A percentile compares a stretch with the other conserved stretches of the same genome.
Conservation (phyloP, 2,113 vertebrate species). For the Colossoma macropomum region DNA sequence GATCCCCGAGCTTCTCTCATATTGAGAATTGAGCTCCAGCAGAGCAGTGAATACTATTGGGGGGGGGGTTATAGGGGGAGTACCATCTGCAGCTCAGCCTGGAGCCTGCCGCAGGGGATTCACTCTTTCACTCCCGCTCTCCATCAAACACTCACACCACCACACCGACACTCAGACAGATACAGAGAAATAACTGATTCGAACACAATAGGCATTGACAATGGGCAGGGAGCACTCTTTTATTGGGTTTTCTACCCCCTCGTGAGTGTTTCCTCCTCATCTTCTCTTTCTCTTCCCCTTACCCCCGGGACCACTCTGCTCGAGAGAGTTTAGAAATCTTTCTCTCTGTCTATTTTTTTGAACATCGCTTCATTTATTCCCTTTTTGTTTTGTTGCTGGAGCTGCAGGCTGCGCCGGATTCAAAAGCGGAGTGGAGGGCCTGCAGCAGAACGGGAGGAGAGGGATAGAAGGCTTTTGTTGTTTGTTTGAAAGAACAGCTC, state of each 20-base stretch:
- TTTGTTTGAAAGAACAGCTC: constrained; percentile 69
- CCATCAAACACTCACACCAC: constrained; percentile 35
- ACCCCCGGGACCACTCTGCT: constrained; percentile 59
- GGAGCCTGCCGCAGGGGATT: constrained; percentile 27
- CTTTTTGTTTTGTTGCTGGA: constrained; percentile 68
- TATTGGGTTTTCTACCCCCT: neutral
- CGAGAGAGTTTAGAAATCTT: constrained; percentile 72
- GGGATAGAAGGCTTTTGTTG: constrained; percentile 70
- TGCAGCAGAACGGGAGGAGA: constrained; percentile 56
- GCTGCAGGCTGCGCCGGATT: constrained; percentile 66
- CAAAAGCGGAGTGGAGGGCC: constrained; percentile 65
- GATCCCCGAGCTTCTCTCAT: constrained; percentile 15
- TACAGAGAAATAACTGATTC: constrained; percentile 15
- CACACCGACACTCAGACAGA: constrained; percentile 3
- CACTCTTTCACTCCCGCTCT: constrained; percentile 12
- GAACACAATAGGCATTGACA: neutral
- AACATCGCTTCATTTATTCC: constrained; percentile 67
- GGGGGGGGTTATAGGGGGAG: neutral
- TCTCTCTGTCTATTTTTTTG: constrained; percentile 50
- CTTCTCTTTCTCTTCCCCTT: neutral
- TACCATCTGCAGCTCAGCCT: constrained; percentile 66
- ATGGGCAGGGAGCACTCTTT: neutral
- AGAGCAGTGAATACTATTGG: constrained; percentile 5
- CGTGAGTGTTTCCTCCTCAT: constrained; percentile 28
- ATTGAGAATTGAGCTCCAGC: neutral